Evolutionary conservation across 2,113 vertebrate species (phyloP).

Genomic region (Bubo bubo): DNA sequence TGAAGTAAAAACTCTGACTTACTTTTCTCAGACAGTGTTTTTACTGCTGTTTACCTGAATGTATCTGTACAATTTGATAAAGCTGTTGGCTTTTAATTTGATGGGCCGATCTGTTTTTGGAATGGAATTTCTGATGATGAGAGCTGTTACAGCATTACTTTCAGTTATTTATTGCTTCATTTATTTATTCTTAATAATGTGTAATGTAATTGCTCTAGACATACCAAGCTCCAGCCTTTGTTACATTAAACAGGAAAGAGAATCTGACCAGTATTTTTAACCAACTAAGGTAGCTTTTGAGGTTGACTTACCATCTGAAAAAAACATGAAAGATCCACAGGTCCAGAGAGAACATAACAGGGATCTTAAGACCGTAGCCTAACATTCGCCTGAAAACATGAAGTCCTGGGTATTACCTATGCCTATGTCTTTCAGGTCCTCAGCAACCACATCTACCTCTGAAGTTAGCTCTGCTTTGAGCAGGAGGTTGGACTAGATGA

Average conservation of each 20-base stretch:
- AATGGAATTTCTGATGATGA: neutral
- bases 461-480: neutral
- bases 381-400: neutral
- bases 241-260: neutral
- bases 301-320: neutral
- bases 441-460: neutral
- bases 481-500: neutral
- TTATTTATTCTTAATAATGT: neutral
- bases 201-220: neutral
- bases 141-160: neutral
- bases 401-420: neutral
- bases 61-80: neutral
- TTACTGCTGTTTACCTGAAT: neutral
- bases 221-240: neutral
- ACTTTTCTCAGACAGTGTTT: neutral
- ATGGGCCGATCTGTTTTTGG: neutral
- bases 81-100: neutral
- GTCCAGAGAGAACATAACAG: neutral
- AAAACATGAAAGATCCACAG: neutral
- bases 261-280: neutral
- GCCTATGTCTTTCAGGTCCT: neutral
- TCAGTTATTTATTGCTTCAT: too few relatives aligned
- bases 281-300: neutral
- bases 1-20: neutral
- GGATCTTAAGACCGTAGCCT: neutral